Evolutionary conservation across 2,113 vertebrate species (phyloP).

Genomic region (Callaeas wilsoni): DNA sequence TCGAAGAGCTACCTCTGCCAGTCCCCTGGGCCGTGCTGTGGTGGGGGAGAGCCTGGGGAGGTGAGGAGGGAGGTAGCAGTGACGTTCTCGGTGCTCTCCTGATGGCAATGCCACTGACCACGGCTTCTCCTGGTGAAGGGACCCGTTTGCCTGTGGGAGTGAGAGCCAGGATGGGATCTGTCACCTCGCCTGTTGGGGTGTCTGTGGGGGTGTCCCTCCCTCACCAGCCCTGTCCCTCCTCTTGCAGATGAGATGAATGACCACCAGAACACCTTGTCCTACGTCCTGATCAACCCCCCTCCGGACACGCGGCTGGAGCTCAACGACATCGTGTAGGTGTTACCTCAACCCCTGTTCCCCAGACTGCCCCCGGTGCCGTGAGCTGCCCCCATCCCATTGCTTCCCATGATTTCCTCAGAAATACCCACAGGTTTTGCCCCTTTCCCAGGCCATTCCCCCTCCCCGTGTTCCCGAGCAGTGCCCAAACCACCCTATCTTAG

Average conservation of each 20-base stretch:
- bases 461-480: rapidly evolving
- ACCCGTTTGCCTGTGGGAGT: rapidly evolving
- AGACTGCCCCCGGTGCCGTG: rapidly evolving
- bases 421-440: rapidly evolving
- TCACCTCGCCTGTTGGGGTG: neutral
- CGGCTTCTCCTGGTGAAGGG: neutral
- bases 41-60: neutral
- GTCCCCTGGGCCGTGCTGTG: neutral
- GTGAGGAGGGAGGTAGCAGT: neutral
- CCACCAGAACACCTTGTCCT: conserved; percentile 94
- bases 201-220: neutral
- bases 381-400: rapidly evolving
- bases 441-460: neutral
- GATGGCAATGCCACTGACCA: rapidly evolving
- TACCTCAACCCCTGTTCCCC: rapidly evolving
- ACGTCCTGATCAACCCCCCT: conserved; percentile 94
- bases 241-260: conserved; percentile 94
- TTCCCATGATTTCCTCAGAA: neutral
- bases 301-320: conserved; percentile 93
- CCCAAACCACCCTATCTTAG: rapidly evolving
- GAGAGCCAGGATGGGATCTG: neutral
- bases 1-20: neutral
- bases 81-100: rapidly evolving
- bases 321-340: conserved; percentile 90
- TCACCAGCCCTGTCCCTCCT: conserved; percentile 17